Evolutionary conservation across 2,888 invertebrate species (phyloP).

Genomic region (Pammene fasciana): DNA sequence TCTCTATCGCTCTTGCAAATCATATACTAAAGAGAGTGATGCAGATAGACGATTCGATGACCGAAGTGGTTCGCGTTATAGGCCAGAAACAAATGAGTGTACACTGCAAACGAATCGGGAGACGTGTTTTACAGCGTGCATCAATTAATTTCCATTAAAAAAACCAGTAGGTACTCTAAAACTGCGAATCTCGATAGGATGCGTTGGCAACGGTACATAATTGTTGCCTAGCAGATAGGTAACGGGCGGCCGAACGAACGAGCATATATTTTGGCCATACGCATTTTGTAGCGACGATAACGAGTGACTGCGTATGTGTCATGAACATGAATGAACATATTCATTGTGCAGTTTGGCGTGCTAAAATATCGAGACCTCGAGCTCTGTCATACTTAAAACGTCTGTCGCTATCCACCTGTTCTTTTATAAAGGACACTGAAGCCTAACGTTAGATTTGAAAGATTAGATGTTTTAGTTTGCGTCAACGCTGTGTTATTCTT

Average conservation of each 20-base stretch:
- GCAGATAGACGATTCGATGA: no score
- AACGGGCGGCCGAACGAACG: conserved; percentile 27
- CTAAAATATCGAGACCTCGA: conserved; percentile 1
- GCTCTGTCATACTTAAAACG: not conserved
- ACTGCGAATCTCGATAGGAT: conserved; percentile 27
- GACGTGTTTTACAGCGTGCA: not conserved
- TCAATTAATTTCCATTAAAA: conserved; percentile 2
- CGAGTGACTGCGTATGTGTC: not conserved
- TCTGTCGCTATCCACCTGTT: not conserved
- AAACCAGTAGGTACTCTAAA: not conserved
- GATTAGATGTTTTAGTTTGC: not conserved
- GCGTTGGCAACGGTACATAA: conserved; percentile 30
- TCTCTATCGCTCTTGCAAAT: no score
- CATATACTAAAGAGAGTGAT: no score
- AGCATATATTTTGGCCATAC: conserved; percentile 29
- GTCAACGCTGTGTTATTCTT: no score
- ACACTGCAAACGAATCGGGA: not conserved
- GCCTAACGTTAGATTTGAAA: no score
- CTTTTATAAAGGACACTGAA: not conserved
- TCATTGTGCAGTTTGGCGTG: conserved; percentile 5
- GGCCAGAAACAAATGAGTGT: conserved; percentile 2
- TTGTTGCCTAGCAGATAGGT: conserved; percentile 28
- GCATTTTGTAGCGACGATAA: conserved; percentile 8
- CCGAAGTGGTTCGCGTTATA: no score
- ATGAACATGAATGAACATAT: not conserved